These are phyloP conservation scores for Bombycilla garrulus DNA, from an alignment of 2,113 vertebrate species.

Conservation along the genomic window DNA sequence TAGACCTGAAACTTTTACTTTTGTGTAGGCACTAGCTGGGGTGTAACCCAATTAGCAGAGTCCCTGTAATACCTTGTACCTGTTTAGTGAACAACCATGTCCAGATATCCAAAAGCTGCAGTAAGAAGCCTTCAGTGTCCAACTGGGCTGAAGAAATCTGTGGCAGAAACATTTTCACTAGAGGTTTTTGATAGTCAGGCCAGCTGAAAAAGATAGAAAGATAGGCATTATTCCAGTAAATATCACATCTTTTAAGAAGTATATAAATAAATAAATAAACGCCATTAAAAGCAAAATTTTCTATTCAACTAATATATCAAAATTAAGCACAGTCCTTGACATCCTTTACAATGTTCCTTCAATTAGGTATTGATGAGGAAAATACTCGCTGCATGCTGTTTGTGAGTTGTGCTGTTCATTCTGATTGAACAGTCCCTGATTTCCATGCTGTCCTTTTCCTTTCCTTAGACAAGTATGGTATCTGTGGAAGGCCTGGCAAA, in stretches of 20 bases:
- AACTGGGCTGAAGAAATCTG: neutral
- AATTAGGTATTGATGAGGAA: neutral
- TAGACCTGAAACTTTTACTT: neutral
- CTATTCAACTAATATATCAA: neutral
- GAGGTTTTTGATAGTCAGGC: neutral
- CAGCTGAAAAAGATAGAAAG: neutral
- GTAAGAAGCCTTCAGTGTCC: neutral
- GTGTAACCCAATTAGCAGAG: neutral
- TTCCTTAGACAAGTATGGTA: constrained; percentile 92
- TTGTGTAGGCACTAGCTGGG: neutral
- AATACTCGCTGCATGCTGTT: neutral
- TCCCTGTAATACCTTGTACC: neutral
- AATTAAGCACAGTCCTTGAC: neutral
- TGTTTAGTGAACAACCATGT: neutral
- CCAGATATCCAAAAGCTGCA: neutral
- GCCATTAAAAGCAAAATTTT: neutral
- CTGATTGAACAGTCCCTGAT: neutral
- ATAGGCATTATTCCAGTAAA: neutral
- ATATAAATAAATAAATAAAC: neutral
- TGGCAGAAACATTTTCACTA: neutral
- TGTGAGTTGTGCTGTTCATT: neutral
- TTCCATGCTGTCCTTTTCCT: neutral
- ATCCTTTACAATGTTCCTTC: neutral
- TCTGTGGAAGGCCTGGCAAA: constrained; percentile 96
- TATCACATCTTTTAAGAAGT: neutral